Base-by-base conservation (phyloP, 2,113 vertebrate genomes). In the Lagenorhynchus albirostris region DNA sequence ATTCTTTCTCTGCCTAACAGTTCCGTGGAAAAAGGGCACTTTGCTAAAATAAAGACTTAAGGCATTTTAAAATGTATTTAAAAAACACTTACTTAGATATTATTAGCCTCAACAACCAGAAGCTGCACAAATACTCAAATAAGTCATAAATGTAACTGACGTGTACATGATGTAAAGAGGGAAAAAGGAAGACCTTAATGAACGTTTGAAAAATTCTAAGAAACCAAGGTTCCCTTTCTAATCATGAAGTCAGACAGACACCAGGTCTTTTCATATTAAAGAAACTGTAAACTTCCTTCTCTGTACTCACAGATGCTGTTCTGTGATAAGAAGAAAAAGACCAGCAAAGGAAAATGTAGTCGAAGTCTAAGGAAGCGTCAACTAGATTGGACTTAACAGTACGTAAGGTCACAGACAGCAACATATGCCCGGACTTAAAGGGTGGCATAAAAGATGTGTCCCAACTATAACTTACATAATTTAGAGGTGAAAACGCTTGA, bases 1-100 rank as follows among this genome's bases (percentile, higher is more conserved):
- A 47, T 76, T 53, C 26, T 65, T 91, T 47, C 47, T 44, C 26
- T 95, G 67, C 67, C 60, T 86, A 55, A 55, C 20, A 74, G 41
- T 67, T n/a, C 36, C 36, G 10, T 77, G 55, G 47, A 85, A 74
- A 95, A 92, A 62, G 36, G 68, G 29, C 12, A 85, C 33, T 79
- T 92, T 29, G 17, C 10, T 81, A 85, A 96, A 96, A 96, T 53
- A 83, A 85, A 84, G 62, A 94, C 20, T 81, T 36, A 95, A 25
- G 44, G 31, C 62, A 68, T 68, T 92, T 86, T 14, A 63, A 94
- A 93, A 86, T 53, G 17, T 36, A 86, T 71, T 88, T 67, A 29
- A 81, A 96, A 71, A 41, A 18, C 29, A 89, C 63, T 71, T n/a
- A 67, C 53, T 47, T 90, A 91, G n/a, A 55, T 20, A 92, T 83